Evolutionary conservation across 1,140 invertebrate genomes (phyloP), one percentile per base, ranked within the genome.

Genomic region (Drosophila yakuba): DNA sequence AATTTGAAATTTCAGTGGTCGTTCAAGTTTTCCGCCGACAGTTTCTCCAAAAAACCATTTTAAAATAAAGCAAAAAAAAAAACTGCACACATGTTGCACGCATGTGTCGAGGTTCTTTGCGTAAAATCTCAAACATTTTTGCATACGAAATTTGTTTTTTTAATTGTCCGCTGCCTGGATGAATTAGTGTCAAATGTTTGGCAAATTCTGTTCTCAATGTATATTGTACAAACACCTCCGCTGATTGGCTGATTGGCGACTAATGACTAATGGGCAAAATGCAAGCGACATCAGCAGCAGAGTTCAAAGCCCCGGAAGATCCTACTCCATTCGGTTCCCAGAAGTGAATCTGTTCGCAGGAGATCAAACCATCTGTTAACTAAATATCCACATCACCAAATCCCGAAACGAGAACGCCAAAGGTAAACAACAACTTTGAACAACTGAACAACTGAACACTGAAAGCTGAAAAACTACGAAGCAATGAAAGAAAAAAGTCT

Each of bases 341-440:
- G 84, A 89, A 88, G 43, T 38, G 36, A 75, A 38, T 44, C 51
- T 60, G 58, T 20, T 43, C 51, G 11, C 55, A 35, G 48, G 55
- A 84, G 83, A 85, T 86, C 82, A 86, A 86, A 88, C 83, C 84
- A 88, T 88, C 84, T 88, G 83, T 69, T 88, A 88, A 88, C 69
- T 17, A 73, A 88, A 82, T 82, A 88, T 78, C 68, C 75, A 73
- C 54, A 86, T 78, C 78, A 75, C 62, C 73, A 25, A 67, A 68
- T 66, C 66, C 51, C 74, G 39, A 86, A 86, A 86, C 74, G 58
- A 68, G 79, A 86, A 80, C 84, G 52, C 63, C 45, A 68, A 83
- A 73, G 63, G 78, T 89, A 88, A 88, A 88, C 83, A 88, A 88
- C 28, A 20, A 20, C 20, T 20, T 2, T 20, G 20, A 20, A 20